These are phyloP conservation scores for Amphilophus citrinellus DNA, from an alignment of 2,113 vertebrate species.

Conservation along the genomic window DNA sequence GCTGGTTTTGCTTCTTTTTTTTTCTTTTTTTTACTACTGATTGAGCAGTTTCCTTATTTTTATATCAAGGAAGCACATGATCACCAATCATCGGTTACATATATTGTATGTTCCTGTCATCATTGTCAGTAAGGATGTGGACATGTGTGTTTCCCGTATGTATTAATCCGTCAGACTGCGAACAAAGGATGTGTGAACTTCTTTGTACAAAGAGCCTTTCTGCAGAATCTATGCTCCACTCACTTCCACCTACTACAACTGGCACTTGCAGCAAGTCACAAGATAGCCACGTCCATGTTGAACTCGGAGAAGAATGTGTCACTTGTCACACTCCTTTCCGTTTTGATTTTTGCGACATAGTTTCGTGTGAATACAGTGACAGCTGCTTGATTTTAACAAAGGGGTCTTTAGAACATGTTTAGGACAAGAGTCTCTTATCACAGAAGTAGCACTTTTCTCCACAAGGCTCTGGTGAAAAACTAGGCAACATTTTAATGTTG, in stretches of 20 bases:
- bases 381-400: not conserved
- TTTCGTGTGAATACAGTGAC: conserved; percentile 12
- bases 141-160: not conserved
- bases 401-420: not conserved
- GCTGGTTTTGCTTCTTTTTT: not conserved
- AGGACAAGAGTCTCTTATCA: not conserved
- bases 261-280: conserved; percentile 63
- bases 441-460: not conserved
- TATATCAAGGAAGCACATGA: not conserved
- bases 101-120: not conserved
- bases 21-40: not conserved
- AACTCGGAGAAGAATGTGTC: conserved; percentile 48
- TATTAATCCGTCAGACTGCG: conserved; percentile 9
- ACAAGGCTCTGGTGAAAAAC: not conserved
- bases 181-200: conserved; percentile 59
- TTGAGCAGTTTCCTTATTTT: not conserved
- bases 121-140: conserved; percentile 46
- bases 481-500: not conserved
- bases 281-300: conserved; percentile 20
- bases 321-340: conserved; percentile 32
- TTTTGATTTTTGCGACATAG: conserved; percentile 28
- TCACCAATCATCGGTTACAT: not conserved
- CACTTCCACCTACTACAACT: conserved; percentile 58
- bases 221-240: conserved; percentile 40
- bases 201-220: conserved; percentile 66